Evolutionary conservation across 2,113 vertebrate species (phyloP).

Genomic region (Amphilophus citrinellus): DNA sequence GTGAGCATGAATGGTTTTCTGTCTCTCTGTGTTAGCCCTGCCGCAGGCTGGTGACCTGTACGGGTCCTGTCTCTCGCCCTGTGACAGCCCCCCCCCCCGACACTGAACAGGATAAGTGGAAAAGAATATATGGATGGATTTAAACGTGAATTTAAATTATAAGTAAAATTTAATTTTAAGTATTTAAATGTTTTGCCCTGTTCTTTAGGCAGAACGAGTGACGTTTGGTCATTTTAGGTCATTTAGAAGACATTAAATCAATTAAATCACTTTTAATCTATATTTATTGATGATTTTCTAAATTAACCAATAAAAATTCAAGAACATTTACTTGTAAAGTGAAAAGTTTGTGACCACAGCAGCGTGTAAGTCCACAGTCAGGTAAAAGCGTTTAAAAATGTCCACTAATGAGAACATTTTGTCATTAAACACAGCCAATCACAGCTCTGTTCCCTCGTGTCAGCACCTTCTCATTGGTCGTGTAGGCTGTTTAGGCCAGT

Average conservation of each 20-base stretch:
- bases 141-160: not conserved
- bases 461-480: slow-evolving; percentile 57
- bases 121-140: too few relatives aligned
- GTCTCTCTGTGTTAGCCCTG: too few relatives aligned
- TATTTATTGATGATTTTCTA: not conserved
- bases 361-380: not conserved
- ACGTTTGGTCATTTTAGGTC: not conserved
- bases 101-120: too few relatives aligned
- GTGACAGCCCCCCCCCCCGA: too few relatives aligned
- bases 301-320: not conserved
- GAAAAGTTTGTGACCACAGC: not conserved
- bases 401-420: not conserved
- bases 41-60: too few relatives aligned
- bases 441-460: slow-evolving; percentile 4
- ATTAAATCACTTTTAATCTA: not conserved
- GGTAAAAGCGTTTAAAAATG: not conserved
- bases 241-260: not conserved
- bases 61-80: too few relatives aligned
- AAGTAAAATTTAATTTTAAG: not conserved
- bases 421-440: not conserved
- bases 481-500: slow-evolving; percentile 23
- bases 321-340: not conserved
- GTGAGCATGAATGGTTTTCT: too few relatives aligned
- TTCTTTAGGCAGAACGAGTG: not conserved
- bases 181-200: not conserved